Evolutionary conservation across 2,888 invertebrate genomes (phyloP).

Genomic region (Ormyrus labotus): DNA sequence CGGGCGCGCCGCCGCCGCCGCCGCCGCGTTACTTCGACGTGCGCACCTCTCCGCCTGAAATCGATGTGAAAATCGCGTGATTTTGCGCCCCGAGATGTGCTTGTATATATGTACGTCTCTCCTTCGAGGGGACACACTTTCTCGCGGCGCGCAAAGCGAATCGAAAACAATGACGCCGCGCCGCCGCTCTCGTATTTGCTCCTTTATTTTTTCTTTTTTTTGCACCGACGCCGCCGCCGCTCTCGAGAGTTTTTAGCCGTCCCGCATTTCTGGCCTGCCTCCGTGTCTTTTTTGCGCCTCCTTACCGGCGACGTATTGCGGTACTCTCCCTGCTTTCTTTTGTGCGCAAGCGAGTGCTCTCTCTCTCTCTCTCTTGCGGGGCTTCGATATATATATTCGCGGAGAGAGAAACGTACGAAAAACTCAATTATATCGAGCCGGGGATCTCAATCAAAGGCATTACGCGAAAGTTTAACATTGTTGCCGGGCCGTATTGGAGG

Average conservation of each 20-base stretch:
- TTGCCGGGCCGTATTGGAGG: no score
- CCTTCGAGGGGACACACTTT: conserved; percentile 15
- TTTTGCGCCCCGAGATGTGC: conserved; percentile 60
- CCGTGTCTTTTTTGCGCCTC: background rate
- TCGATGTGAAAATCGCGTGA: conserved; percentile 65
- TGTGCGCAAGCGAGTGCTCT: background rate
- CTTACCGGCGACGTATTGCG: conserved; percentile 4
- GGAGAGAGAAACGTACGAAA: no score
- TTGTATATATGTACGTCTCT: background rate
- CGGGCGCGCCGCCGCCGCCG: conserved; percentile 55
- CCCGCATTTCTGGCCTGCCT: background rate
- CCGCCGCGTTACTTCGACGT: conserved; percentile 25
- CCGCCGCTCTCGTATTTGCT: conserved; percentile 7
- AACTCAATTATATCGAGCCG: no score
- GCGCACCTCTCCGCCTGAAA: conserved; percentile 62
- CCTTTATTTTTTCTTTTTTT: background rate
- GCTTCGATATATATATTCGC: no score
- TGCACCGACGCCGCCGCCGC: conserved; percentile 4
- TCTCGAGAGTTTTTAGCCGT: conserved; percentile 30
- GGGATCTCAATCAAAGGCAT: no score
- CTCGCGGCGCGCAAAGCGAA: conserved; percentile 35
- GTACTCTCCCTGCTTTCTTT: conserved; percentile 33
- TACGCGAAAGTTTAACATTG: no score
- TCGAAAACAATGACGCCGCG: conserved; percentile 49
- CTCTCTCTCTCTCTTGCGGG: no score